Base-by-base conservation (phyloP, 2,888 invertebrate species). In the Adineta ricciae region DNA sequence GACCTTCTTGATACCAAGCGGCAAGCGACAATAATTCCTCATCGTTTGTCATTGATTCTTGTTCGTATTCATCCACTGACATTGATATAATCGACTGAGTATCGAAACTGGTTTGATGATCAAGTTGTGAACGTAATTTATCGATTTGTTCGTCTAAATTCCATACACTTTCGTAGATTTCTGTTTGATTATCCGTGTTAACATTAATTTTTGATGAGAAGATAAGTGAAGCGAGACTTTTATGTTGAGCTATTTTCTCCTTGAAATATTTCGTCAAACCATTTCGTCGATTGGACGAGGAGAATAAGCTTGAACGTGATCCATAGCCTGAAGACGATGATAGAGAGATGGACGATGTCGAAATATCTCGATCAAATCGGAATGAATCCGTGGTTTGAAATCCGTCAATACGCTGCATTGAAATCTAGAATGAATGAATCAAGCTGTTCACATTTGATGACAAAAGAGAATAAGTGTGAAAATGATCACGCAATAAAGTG, bases 141-240 rank as follows among this genome's bases (percentile, higher is more conserved):
- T 64, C 64, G 7, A 64, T 64, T 78, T 78, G 78, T 78, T 78
- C 78, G 14, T 78, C 78, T 78, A 78, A 41, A 78, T 78, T 78
- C 78, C 78, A 78, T 78, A 78, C 78, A 78, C 41, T 38, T 41
- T 78, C 78, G 41, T 78, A 78, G 11, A 78, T n/a, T 78, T 41
- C 78, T 19, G 41, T 41, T 41, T 41, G 24, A 24, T 78, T 0
- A n/a, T 24, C 41, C 9, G 19, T n/a, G 9, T 41, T 41, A 1
- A 19, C 21, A 19, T 78, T 24, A 24, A 41, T 7, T 41, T 38
- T 41, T 78, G 41, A 41, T 78, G 73, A 38, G 36, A 14, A 41
- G n/a, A 41, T 3, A 24, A 78, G 21, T 41, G 41, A 41, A 14
- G 38, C 78, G n/a, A 41, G n/a, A 78, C 78, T 78, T 64, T 64